These are phyloP conservation scores for Loris lydekkerianus DNA, from an alignment of 2,797 vertebrate genomes.

Conservation along the genomic window DNA sequence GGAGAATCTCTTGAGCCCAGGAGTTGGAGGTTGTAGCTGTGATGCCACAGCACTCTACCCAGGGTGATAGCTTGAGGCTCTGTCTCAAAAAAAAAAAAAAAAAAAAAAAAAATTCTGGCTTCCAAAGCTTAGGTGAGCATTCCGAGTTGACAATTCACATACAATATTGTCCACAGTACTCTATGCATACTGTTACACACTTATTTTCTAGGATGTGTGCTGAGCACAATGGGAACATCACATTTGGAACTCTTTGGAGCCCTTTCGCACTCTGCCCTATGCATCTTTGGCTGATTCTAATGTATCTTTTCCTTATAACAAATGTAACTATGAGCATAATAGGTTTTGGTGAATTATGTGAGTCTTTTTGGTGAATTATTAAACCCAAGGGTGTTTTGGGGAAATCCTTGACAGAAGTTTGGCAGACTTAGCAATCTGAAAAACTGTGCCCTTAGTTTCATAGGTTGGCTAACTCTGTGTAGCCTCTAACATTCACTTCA, in stretches of 20 bases:
- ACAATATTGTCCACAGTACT: not conserved
- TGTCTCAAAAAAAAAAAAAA: too few species aligned
- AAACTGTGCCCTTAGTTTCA: not conserved
- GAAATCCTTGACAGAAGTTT: constrained; percentile 38
- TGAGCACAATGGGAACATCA: not conserved
- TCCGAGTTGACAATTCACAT: not conserved
- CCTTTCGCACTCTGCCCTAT: not conserved
- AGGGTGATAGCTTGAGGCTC: too few species aligned
- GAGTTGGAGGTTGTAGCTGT: too few species aligned
- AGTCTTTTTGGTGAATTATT: constrained; percentile 38
- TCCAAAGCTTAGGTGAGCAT: not conserved
- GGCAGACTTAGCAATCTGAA: not conserved
- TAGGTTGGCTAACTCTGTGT: not conserved
- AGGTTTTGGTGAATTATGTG: not conserved
- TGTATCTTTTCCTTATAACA: not conserved
- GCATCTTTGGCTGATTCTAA: constrained; percentile 14
- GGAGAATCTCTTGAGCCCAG: too few species aligned
- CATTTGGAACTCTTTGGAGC: not conserved
- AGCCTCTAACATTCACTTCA: not conserved
- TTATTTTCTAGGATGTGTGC: not conserved
- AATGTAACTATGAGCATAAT: not conserved
- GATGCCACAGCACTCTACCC: too few species aligned
- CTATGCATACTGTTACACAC: not conserved
- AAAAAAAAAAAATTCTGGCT: constrained; percentile 8
- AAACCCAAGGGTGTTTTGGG: not conserved